A percentile compares a stretch with the other conserved stretches of the same genome.
Conservation (phyloP, 2,797 vertebrate species). For the Amblyopsis hoosieri region DNA sequence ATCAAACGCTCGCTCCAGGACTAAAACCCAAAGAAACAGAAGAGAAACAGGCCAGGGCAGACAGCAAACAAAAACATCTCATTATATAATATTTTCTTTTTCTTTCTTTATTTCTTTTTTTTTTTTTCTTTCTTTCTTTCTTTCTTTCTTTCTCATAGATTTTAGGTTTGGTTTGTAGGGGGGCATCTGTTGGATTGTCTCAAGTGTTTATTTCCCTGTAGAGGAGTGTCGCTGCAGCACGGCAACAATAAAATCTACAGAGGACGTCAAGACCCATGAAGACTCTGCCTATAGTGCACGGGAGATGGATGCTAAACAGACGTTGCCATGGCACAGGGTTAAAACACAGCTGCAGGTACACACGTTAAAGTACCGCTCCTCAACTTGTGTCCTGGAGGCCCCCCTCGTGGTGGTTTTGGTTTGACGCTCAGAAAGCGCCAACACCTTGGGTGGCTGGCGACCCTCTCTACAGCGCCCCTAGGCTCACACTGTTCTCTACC, state of each 20-base stretch:
- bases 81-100: slow-evolving; percentile 57
- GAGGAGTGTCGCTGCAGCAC: slow-evolving; percentile 77
- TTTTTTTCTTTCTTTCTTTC: slow-evolving; percentile 36
- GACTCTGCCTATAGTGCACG: slow-evolving; percentile 78
- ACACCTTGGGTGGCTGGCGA: too few relatives aligned
- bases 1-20: slow-evolving; percentile 70
- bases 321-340: too few relatives aligned
- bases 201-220: slow-evolving; percentile 76
- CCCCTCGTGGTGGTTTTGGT: too few relatives aligned
- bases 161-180: slow-evolving; percentile 73
- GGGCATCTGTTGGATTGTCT: slow-evolving; percentile 83
- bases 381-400: too few relatives aligned
- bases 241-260: slow-evolving; percentile 79
- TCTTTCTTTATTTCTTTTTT: too few relatives aligned
- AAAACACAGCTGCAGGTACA: too few relatives aligned
- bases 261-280: slow-evolving; percentile 70
- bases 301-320: slow-evolving; percentile 37
- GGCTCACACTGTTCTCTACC: too few relatives aligned
- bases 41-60: slow-evolving; percentile 70
- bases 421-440: too few relatives aligned
- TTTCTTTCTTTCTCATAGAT: slow-evolving; percentile 73
- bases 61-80: slow-evolving; percentile 53
- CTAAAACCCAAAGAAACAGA: slow-evolving; percentile 61
- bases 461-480: too few relatives aligned
- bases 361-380: too few relatives aligned